phyloP scores from a whole-genome alignment of 2,113 vertebrate species.

The Labrus mixtus region DNA sequence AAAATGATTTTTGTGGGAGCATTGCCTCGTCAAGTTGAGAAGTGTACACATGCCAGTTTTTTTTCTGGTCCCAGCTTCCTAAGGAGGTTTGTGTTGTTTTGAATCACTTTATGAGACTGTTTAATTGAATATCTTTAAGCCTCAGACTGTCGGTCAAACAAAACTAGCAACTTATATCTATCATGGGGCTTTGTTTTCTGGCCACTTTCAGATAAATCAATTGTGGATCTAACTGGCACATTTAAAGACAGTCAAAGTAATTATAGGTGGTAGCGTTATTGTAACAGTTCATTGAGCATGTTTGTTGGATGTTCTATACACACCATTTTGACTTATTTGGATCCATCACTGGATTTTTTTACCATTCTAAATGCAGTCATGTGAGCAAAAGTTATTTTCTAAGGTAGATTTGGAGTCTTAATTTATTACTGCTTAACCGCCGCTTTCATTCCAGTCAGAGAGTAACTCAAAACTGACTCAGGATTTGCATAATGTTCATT shows the following conservation, averaged over 20 bases:
- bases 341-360: background rate
- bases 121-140: no score
- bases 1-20: background rate
- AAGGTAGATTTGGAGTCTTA: conserved; percentile 16
- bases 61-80: no score
- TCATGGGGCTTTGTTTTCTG: no score
- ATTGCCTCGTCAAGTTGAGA: background rate
- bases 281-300: background rate
- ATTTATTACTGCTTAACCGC: conserved; percentile 56
- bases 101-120: no score
- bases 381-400: background rate
- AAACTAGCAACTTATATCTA: no score
- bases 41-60: no score
- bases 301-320: background rate
- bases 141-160: no score
- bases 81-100: no score
- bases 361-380: background rate
- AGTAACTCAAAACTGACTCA: conserved; percentile 43
- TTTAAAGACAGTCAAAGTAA: background rate
- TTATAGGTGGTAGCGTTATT: background rate
- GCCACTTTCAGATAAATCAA: no score
- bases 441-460: conserved; percentile 49
- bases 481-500: conserved; percentile 67
- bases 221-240: no score
- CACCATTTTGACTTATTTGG: background rate